Base-by-base conservation (phyloP, 2,888 invertebrate species). In the Drosophila atripex region DNA sequence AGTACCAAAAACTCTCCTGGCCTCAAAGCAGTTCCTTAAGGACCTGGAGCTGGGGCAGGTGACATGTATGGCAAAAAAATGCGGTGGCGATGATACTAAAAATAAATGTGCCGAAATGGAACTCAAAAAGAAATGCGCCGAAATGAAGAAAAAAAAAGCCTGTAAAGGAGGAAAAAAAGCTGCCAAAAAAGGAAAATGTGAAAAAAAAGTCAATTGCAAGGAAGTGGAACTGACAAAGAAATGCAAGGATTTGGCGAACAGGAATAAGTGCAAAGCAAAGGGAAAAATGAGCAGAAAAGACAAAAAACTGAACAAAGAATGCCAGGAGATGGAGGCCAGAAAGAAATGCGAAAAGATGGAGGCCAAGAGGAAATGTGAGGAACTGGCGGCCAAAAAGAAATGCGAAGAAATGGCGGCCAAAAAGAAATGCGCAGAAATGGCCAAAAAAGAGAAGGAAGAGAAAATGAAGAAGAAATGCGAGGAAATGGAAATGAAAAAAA, bases 131-230 rank as follows among this genome's bases (percentile, higher is more conserved):
- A 18, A 41, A 41, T 18, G 39, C 8, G 39, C 3, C 9, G 16
- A 18, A 18, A 41, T 41, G 3, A 41, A 41, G 39, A 41, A 41
- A 41, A 41, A 41, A 18, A 41, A 41, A 38, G n/a, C 14, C 38
- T 1, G 38, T 8, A 38, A 38, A 41, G 39, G 39, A 3, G 39
- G 39, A 18, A 41, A 41, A 2, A 41, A 41, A 18, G 39, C 18
- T 3, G 16, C 18, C 39, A 41, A 41, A 41, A 41, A 41, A 9
- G 39, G 16, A 9, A 18, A 14, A 8, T 6, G 38, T 7, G 14
- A 6, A 14, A 38, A 41, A 41, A n/a, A 41, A 9, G 18, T 16
- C 9, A 18, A 41, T 3, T n/a, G 35, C 35, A n/a, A 35, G 3
- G 35, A 35, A 35, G 11, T 35, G 12, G 35, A 12, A 41, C 7